Conservation (phyloP, 2,888 invertebrate genomes). For the Dioctria rufipes region DNA sequence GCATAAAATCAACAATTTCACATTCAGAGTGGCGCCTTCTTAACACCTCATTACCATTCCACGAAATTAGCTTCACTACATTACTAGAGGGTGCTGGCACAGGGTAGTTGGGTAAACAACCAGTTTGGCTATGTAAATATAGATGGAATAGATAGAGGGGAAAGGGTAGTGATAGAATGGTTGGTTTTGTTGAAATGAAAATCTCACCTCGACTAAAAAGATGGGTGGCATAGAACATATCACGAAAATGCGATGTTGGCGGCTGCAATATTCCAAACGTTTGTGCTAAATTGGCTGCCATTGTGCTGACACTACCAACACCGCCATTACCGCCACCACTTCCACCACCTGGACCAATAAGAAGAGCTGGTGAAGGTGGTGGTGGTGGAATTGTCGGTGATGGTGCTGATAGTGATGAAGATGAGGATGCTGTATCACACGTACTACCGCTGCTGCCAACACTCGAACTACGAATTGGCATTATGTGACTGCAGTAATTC, state of each 20-base stretch:
- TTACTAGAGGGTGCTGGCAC: background rate
- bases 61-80: background rate
- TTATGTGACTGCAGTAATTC: constrained; percentile 52
- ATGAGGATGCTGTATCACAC: constrained; percentile 68
- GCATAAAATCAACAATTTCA: background rate
- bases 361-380: constrained; percentile 61
- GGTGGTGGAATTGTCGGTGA: constrained; percentile 59
- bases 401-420: constrained; percentile 64
- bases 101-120: background rate
- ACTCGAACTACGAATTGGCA: constrained; percentile 65
- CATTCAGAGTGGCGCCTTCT: background rate
- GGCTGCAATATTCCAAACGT: constrained; percentile 73
- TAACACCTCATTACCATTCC: background rate
- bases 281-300: constrained; percentile 70
- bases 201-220: constrained; percentile 76
- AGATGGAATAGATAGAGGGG: background rate
- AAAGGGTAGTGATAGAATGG: background rate
- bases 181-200: constrained; percentile 1
- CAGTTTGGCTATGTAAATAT: background rate
- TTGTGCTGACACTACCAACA: constrained; percentile 61
- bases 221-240: constrained; percentile 78
- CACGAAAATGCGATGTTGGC: constrained; percentile 72
- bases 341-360: constrained; percentile 30
- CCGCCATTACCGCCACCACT: constrained; percentile 64
- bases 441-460: constrained; percentile 68